Percentiles rank a stretch among this genome's conserved stretches.
phyloP scores from a whole-genome alignment of 2,113 vertebrate genomes.

The Hyperopisus bebe region DNA sequence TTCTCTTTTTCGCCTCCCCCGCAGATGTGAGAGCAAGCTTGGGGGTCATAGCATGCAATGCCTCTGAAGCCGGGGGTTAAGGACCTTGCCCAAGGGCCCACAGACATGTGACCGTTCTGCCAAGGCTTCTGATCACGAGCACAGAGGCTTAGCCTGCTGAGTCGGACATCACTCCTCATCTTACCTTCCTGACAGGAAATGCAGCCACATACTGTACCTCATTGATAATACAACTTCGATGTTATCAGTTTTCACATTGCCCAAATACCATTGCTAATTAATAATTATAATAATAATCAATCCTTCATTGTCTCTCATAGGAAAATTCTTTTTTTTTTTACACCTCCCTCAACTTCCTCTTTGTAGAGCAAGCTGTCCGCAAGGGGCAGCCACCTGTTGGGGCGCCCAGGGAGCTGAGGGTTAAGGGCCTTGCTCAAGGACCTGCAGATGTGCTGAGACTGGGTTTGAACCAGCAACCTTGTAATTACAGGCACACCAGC shows the following conservation, averaged over 20 bases:
- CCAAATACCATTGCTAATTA: not conserved
- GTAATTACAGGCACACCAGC: too few relatives aligned
- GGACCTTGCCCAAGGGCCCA: not conserved
- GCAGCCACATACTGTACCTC: not conserved
- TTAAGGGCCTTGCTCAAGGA: too few relatives aligned
- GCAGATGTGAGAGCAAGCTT: not conserved
- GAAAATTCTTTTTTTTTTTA: too few relatives aligned
- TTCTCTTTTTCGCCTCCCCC: not conserved
- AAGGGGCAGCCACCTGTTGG: too few relatives aligned
- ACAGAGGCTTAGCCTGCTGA: not conserved
- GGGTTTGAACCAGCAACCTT: too few relatives aligned
- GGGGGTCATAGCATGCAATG: not conserved
- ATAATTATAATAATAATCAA: too few relatives aligned
- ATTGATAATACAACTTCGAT: not conserved
- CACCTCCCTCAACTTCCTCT: too few relatives aligned
- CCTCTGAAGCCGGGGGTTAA: not conserved
- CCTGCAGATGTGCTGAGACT: too few relatives aligned
- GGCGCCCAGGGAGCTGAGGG: too few relatives aligned
- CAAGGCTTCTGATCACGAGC: not conserved
- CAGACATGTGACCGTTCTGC: not conserved
- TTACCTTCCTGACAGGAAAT: not conserved
- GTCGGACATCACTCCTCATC: not conserved
- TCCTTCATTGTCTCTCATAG: too few relatives aligned
- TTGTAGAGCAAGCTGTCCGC: too few relatives aligned
- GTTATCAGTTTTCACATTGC: not conserved